A percentile compares a stretch with the other conserved stretches of the same genome.
phyloP scores from a whole-genome alignment of 1,140 invertebrate genomes.

The Hydropsyche tenuis region DNA sequence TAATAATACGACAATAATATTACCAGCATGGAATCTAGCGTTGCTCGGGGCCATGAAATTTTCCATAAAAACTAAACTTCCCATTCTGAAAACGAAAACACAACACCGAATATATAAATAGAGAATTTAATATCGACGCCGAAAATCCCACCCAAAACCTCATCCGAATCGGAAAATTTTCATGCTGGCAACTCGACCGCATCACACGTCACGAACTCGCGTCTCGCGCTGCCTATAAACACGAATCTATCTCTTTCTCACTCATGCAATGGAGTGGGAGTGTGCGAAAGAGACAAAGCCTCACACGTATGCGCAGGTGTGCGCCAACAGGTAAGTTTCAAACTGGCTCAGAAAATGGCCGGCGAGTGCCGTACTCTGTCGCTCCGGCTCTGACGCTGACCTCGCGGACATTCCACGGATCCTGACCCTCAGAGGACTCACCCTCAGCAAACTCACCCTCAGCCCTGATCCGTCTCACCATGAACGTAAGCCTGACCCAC shows the following conservation, averaged over 20 bases:
- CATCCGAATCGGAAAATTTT: background rate
- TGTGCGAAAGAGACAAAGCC: background rate
- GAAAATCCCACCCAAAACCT: too few relatives aligned
- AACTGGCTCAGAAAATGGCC: slow-evolving; percentile 27
- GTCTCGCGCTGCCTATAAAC: slow-evolving; percentile 3
- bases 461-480: background rate
- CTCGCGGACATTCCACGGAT: slow-evolving; percentile 16
- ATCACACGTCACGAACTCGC: slow-evolving; percentile 17
- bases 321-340: slow-evolving; percentile 28
- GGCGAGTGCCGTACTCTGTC: background rate
- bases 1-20: too few relatives aligned
- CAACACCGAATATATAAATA: background rate
- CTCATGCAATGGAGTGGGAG: background rate
- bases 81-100: background rate
- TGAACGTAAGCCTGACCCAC: background rate
- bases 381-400: background rate
- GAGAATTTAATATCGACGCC: background rate
- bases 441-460: too few relatives aligned
- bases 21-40: background rate
- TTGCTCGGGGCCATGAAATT: background rate
- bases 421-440: background rate
- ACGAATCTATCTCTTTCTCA: background rate
- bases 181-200: background rate
- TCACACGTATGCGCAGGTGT: slow-evolving; percentile 23
- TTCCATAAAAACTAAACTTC: slow-evolving; percentile 11